Evolutionary conservation across 2,888 invertebrate species (phyloP).

Genomic region (Epicampocera succincta): DNA sequence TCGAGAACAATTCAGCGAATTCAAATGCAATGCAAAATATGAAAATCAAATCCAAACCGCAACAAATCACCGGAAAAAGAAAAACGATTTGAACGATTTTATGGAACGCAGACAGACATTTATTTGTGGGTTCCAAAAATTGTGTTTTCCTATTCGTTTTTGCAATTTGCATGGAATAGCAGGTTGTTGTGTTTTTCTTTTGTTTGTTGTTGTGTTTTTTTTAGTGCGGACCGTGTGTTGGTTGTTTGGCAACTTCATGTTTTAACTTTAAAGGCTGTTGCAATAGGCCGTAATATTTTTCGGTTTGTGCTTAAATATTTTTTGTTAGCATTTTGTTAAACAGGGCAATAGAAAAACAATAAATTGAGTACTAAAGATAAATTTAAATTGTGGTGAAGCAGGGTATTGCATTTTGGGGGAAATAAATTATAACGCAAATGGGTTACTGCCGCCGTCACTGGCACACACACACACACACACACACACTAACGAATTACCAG

Average conservation of each 20-base stretch:
- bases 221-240: background rate
- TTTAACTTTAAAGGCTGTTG: constrained; percentile 37
- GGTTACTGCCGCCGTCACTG: constrained; percentile 6
- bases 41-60: constrained; percentile 49
- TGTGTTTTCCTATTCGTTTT: constrained; percentile 33
- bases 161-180: constrained; percentile 63
- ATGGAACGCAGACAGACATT: constrained; percentile 58
- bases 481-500: constrained; percentile 11
- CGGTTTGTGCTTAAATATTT: background rate
- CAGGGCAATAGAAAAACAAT: constrained; percentile 68
- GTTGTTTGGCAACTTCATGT: constrained; percentile 21
- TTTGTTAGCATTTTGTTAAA: constrained; percentile 39
- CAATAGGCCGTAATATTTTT: constrained; percentile 39
- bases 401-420: background rate
- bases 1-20: constrained; percentile 4
- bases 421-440: background rate
- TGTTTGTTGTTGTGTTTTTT: background rate
- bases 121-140: constrained; percentile 39
- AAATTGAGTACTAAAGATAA: constrained; percentile 70
- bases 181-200: constrained; percentile 56
- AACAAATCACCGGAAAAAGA: constrained; percentile 56
- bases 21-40: constrained; percentile 35
- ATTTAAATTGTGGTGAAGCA: constrained; percentile 64
- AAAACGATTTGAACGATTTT: constrained; percentile 44
- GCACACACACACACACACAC: too few relatives aligned